Conservation (phyloP, 2,888 invertebrate genomes). For the Drosophila picticornis region DNA sequence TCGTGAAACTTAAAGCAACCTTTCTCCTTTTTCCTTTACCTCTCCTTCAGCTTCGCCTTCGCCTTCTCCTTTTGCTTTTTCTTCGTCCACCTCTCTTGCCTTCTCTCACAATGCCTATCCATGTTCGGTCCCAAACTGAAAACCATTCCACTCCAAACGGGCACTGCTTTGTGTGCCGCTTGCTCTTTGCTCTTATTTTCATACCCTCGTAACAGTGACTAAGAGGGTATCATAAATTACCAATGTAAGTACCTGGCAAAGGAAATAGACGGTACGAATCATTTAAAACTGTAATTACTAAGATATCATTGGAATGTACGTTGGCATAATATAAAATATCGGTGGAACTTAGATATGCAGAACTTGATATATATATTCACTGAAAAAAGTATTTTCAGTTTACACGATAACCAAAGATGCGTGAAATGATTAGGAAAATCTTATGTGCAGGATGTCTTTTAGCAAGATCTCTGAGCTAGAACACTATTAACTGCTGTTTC, state of each 20-base stretch:
- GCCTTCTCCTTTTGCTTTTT: slow-evolving; percentile 4
- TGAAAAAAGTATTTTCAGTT: not conserved
- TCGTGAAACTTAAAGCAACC: slow-evolving; percentile 11
- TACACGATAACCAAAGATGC: not conserved
- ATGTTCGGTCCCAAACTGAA: slow-evolving; percentile 1
- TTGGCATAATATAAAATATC: not conserved
- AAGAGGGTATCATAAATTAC: not conserved
- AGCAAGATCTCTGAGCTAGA: not conserved
- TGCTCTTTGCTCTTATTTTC: slow-evolving; percentile 14
- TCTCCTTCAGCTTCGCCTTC: not conserved
- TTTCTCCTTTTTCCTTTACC: slow-evolving; percentile 20
- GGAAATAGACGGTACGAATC: not conserved
- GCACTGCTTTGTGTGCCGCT: slow-evolving; percentile 6
- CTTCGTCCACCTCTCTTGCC: slow-evolving; percentile 9
- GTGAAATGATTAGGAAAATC: not conserved
- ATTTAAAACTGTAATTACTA: not conserved
- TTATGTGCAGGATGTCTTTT: not conserved
- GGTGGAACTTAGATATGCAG: not conserved
- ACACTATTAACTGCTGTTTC: not conserved
- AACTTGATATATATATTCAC: not conserved
- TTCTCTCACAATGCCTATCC: slow-evolving; percentile 32
- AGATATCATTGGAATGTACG: not conserved
- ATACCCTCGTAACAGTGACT: not conserved
- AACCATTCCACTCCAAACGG: not conserved
- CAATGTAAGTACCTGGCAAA: not conserved